These are phyloP conservation scores for Drosophila athabasca DNA, from an alignment of 1,140 invertebrate species.

Conservation along the genomic window DNA sequence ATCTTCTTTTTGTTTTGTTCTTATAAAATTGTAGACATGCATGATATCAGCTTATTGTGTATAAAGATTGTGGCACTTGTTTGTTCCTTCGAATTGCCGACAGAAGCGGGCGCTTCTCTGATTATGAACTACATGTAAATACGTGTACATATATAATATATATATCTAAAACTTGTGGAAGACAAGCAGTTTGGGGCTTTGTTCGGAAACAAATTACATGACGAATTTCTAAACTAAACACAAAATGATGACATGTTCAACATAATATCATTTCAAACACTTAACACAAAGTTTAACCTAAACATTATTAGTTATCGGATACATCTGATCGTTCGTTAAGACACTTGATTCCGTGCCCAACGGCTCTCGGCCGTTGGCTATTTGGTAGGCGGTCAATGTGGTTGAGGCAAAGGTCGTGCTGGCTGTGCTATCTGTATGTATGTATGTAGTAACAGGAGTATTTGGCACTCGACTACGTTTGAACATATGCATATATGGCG, in stretches of 20 bases:
- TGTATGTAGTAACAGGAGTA: slow-evolving; percentile 46
- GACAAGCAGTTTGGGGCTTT: slow-evolving; percentile 56
- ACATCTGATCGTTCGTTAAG: slow-evolving; percentile 61
- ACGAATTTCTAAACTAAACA: slow-evolving; percentile 33
- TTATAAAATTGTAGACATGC: slow-evolving; percentile 34
- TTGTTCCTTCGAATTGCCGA: slow-evolving; percentile 47
- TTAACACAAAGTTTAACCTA: slow-evolving; percentile 41
- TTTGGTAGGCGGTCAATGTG: slow-evolving; percentile 60
- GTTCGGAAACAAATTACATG: slow-evolving; percentile 46
- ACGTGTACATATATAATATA: slow-evolving; percentile 34
- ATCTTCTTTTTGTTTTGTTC: not conserved
- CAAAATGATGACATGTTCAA: slow-evolving; percentile 76
- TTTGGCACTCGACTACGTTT: slow-evolving; percentile 46
- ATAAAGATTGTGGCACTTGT: slow-evolving; percentile 71
- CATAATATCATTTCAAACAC: slow-evolving; percentile 77
- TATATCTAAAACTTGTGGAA: slow-evolving; percentile 65
- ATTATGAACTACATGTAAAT: slow-evolving; percentile 12
- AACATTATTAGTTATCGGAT: slow-evolving; percentile 26
- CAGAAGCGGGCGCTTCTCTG: not conserved
- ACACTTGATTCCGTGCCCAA: slow-evolving; percentile 48
- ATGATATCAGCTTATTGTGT: slow-evolving; percentile 35
- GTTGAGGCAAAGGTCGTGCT: slow-evolving; percentile 57
- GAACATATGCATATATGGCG: slow-evolving; percentile 59
- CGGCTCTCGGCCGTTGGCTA: slow-evolving; percentile 12
- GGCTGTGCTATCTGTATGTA: slow-evolving; percentile 10